phyloP scores from a whole-genome alignment of 53 echinoderm and acorn worm genomes.

The Echinarachnius parma region DNA sequence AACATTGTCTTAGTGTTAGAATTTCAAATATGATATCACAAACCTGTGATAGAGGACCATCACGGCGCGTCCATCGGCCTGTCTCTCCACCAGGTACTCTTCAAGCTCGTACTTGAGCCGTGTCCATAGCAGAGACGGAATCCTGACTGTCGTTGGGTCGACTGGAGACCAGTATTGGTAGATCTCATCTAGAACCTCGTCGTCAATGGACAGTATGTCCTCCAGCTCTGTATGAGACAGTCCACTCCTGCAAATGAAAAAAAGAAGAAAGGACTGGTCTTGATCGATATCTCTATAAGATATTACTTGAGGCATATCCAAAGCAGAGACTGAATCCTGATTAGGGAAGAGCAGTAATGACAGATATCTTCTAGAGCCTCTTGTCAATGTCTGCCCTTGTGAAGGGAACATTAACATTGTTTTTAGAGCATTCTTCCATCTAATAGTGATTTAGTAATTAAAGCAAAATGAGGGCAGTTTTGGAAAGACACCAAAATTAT shows the following conservation, averaged over 20 bases:
- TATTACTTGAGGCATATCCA: conserved; percentile 79
- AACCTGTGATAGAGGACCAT: conserved; percentile 96
- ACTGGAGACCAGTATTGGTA: conserved; percentile 98
- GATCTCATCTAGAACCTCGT: conserved; percentile 95
- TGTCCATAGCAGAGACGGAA: conserved; percentile 87
- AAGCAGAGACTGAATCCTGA: conserved; percentile 64
- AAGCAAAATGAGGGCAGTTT: no score
- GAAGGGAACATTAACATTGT: no score
- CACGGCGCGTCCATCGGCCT: conserved; percentile 84
- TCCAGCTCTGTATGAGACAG: conserved; percentile 81
- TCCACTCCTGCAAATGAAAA: conserved; percentile 60
- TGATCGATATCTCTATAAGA: no score
- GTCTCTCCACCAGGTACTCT: conserved; percentile 90
- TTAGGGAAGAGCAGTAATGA: conserved; percentile 70
- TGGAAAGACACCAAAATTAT: no score
- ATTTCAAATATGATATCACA: no score
- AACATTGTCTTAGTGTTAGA: no score
- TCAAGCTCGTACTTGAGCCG: conserved; percentile 87
- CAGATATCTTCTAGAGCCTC: conserved; percentile 90
- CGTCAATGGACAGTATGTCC: conserved; percentile 85
- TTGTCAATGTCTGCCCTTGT: no score
- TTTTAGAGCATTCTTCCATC: no score
- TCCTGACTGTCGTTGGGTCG: conserved; percentile 70
- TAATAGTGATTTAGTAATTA: no score
- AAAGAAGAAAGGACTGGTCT: no score